Evolutionary conservation across 2,888 invertebrate genomes (phyloP), one percentile per base, ranked within the genome.

Genomic region (Bombyx huttoni): DNA sequence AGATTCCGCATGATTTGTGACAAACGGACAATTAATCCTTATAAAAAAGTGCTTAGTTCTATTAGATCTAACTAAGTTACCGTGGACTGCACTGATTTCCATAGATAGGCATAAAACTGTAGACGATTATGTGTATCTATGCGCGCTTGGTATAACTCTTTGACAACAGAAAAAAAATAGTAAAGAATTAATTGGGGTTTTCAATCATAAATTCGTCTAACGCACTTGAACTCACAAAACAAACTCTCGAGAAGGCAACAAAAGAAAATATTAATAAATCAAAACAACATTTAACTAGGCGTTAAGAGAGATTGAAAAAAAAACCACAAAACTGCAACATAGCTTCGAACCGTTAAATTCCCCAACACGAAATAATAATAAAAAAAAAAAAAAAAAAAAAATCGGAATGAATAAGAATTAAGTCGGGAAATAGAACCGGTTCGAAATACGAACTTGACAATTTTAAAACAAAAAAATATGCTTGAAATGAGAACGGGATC

Each of bases 271-370:
- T 72, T 75, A 80, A 86, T 85, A 86, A 86, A 87, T 84, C 80
- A 85, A 80, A 53, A 77, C 8, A 10, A 40, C 3, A 40, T 87
- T 84, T 84, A 87, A 87, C 87, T 86, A 86, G 83, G 79, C 73
- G 73, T 81, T 71, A 57, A 65, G 61, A 40, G 12, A 7, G 0
- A 10, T 3, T 40, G 64, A 79, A 83, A 81, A 77, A 65, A 63
- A 60, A 78, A 85, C 85, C 86, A 84, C 87, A 87, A 86, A 77
- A 78, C 83, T 65, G 67, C 70, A 73, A 75, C 71, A 76, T 74
- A 66, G 73, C 74, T 78, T 70, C 67, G 81, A 81, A 81, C 88
- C 87, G 87, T 88, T 86, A 86, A 87, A 87, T 58, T 82, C 73
- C 77, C 70, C 70, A 77, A 79, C 81, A 75, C 65, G 56, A 57